phyloP scores from a whole-genome alignment of 2,113 vertebrate species.

The Nannobrachium achirus region DNA sequence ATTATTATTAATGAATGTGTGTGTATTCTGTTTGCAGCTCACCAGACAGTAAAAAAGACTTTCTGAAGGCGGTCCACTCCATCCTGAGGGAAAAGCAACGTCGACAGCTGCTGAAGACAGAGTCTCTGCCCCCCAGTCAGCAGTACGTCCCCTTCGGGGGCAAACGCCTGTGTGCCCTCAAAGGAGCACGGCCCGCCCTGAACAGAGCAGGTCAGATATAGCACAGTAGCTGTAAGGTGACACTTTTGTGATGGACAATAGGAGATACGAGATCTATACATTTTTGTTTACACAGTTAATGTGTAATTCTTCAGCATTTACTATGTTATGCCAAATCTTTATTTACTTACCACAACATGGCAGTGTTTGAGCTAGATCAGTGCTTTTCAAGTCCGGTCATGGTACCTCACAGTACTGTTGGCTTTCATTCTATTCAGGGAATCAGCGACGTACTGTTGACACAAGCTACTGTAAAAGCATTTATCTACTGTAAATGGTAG shows the following conservation, averaged over 20 bases:
- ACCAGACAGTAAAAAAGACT: slow-evolving; percentile 92
- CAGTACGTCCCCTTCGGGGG: slow-evolving; percentile 97
- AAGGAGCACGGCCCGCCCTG: slow-evolving; percentile 88
- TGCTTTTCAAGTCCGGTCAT: too few relatives aligned
- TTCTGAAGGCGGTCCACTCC: slow-evolving; percentile 92
- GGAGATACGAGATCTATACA: too few relatives aligned
- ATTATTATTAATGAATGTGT: neutral
- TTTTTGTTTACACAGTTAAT: too few relatives aligned
- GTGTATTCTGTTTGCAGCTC: slow-evolving; percentile 76
- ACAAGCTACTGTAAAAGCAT: too few relatives aligned
- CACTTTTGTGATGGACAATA: neutral
- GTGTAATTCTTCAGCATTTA: neutral
- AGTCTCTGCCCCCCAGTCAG: slow-evolving; percentile 90
- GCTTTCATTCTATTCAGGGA: too few relatives aligned
- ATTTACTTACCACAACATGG: too few relatives aligned
- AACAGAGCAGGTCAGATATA: slow-evolving; percentile 89
- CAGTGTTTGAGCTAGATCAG: too few relatives aligned
- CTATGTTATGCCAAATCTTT: neutral
- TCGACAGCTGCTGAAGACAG: slow-evolving; percentile 92
- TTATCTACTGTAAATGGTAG: too few relatives aligned
- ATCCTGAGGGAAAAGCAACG: slow-evolving; percentile 94
- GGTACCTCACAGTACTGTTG: too few relatives aligned
- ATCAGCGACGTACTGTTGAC: too few relatives aligned
- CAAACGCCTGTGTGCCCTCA: slow-evolving; percentile 91
- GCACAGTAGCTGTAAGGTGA: neutral